Conservation (phyloP, 2,113 vertebrate genomes). For the Macrotus californicus region DNA sequence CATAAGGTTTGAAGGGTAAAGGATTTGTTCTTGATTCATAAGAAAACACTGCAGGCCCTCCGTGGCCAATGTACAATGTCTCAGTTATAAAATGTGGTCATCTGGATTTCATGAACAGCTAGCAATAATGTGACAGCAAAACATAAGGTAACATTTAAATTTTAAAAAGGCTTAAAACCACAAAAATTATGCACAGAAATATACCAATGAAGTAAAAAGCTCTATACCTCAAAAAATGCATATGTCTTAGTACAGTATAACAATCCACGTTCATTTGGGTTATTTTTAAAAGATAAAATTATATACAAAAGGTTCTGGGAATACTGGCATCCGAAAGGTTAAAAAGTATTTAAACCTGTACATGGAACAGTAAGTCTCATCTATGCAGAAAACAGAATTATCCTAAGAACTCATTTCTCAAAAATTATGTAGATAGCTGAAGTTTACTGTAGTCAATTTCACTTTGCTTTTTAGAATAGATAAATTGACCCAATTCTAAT, state of each 20-base stretch:
- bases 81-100: neutral
- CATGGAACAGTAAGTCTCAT: neutral
- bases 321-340: neutral
- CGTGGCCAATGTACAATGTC: neutral
- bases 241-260: neutral
- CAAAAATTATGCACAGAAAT: neutral
- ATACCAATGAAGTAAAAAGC: neutral
- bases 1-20: neutral
- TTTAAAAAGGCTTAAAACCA: neutral
- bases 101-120: neutral
- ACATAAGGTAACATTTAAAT: neutral
- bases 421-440: neutral
- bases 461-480: conserved; percentile 22
- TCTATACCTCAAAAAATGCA: neutral
- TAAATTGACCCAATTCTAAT: neutral
- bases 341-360: conserved; percentile 2
- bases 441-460: neutral
- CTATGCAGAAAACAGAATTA: neutral
- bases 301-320: neutral
- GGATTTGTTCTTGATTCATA: neutral
- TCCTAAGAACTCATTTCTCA: neutral
- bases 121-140: neutral
- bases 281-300: neutral
- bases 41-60: neutral
- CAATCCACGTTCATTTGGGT: neutral